Conservation (phyloP, 2,113 vertebrate species). For the Pleuronectes platessa region DNA sequence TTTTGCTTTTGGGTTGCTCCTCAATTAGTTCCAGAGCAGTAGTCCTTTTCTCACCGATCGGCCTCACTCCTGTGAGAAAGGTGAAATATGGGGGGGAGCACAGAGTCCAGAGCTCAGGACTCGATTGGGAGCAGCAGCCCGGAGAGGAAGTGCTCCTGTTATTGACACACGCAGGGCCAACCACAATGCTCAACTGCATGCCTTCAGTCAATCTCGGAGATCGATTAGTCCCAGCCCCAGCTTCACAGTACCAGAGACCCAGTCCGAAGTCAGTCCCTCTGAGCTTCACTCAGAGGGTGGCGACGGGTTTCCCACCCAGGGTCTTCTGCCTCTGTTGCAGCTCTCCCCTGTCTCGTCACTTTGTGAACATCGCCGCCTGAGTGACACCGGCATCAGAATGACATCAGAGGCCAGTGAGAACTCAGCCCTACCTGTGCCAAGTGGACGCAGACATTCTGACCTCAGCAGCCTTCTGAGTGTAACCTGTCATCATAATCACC, state of each 20-base stretch:
- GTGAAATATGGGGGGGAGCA: constrained; percentile 43
- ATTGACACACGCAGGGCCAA: constrained; percentile 68
- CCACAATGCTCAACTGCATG: constrained; percentile 54
- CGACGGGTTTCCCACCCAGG: constrained; percentile 24
- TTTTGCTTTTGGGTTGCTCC: constrained; percentile 72
- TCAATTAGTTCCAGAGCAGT: constrained; percentile 52
- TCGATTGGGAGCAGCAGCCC: constrained; percentile 47
- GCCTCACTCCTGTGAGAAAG: constrained; percentile 63
- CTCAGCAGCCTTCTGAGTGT: constrained; percentile 64
- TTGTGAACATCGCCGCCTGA: constrained; percentile 64
- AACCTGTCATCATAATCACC: constrained; percentile 51
- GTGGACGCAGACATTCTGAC: constrained; percentile 74
- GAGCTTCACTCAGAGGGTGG: constrained; percentile 27
- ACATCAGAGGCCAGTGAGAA: constrained; percentile 15
- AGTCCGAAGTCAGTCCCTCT: constrained; percentile 33
- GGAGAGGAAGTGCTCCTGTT: constrained; percentile 79
- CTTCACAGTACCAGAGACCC: constrained; percentile 28
- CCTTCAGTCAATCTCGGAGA: constrained; percentile 46
- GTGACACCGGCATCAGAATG: constrained; percentile 54
- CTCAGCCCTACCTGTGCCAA: constrained; percentile 1
- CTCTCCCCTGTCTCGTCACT: constrained; percentile 32
- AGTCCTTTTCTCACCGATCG: constrained; percentile 57
- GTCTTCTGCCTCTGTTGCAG: constrained; percentile 26
- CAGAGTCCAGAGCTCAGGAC: constrained; percentile 56
- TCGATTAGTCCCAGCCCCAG: constrained; percentile 54